Conservation (phyloP, 2,888 invertebrate genomes). For the Dysmachus trigonus region DNA sequence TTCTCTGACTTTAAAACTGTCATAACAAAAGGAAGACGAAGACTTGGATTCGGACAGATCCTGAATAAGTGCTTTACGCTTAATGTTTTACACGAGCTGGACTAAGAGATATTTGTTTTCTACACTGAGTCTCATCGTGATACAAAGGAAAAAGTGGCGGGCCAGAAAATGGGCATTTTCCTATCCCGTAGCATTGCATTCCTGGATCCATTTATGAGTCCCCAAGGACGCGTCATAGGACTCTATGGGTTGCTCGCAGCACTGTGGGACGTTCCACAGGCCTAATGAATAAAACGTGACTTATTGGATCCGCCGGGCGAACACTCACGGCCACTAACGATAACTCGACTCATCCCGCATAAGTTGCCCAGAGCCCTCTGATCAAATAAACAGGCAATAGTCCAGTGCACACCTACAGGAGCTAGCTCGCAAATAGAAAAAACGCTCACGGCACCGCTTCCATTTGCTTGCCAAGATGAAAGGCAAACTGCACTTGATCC, state of each 20-base stretch:
- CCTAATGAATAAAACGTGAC: background rate
- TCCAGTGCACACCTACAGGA: background rate
- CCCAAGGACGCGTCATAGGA: background rate
- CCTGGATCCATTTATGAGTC: background rate
- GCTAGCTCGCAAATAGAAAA: background rate
- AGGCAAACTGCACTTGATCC: slow-evolving; percentile 41
- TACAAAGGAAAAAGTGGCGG: background rate
- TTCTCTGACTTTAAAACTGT: too few relatives aligned
- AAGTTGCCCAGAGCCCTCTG: background rate
- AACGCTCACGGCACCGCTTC: background rate
- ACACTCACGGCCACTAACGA: background rate
- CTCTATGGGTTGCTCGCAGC: background rate
- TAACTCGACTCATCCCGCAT: background rate
- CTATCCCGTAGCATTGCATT: background rate
- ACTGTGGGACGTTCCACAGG: background rate
- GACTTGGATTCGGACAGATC: too few relatives aligned
- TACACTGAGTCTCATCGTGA: background rate
- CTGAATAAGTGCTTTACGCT: too few relatives aligned
- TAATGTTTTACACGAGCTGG: background rate
- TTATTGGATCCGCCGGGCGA: background rate
- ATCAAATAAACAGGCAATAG: background rate
- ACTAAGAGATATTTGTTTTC: too few relatives aligned
- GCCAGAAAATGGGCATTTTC: background rate
- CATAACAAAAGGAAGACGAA: too few relatives aligned
- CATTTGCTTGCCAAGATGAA: slow-evolving; percentile 36